Conservation (phyloP, 2,797 vertebrate species). For the Enteromius viviparus region DNA sequence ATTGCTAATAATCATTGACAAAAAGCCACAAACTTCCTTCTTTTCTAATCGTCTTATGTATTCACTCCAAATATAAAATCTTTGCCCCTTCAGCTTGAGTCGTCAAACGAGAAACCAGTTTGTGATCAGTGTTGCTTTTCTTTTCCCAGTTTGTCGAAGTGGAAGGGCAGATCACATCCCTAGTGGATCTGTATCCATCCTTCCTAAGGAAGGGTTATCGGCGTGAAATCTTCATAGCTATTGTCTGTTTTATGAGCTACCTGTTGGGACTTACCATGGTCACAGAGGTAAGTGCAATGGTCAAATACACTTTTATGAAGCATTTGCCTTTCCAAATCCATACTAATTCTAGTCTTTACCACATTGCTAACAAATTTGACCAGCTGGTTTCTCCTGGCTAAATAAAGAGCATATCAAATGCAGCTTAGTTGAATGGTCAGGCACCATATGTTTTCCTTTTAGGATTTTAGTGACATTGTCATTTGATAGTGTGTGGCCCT, state of each 20-base stretch:
- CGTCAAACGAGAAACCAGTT: neutral
- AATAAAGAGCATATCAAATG: constrained; percentile 20
- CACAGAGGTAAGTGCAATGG: constrained; percentile 84
- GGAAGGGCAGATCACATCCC: constrained; percentile 99
- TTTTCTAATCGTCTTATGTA: neutral
- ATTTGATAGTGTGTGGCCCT: constrained; percentile 34
- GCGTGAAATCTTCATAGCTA: constrained; percentile 98
- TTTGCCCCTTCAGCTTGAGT: neutral
- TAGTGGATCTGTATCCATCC: constrained; percentile 99
- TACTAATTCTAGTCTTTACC: neutral
- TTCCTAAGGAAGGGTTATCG: constrained; percentile 99
- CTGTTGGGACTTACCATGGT: constrained; percentile 98
- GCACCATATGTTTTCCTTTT: constrained; percentile 42
- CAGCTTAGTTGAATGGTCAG: constrained; percentile 29
- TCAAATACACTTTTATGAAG: neutral
- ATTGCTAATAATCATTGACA: neutral
- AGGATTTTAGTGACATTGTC: constrained; percentile 24
- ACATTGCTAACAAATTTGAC: constrained; percentile 16
- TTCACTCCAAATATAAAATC: neutral
- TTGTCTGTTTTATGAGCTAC: constrained; percentile 96
- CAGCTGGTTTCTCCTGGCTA: constrained; percentile 1
- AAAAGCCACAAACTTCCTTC: neutral
- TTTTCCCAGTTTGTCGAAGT: constrained; percentile 96
- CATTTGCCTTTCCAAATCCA: neutral
- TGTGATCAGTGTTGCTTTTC: constrained; percentile 1